Base-by-base conservation (phyloP, 2,888 invertebrate genomes). In the Himalopsyche anomala region DNA sequence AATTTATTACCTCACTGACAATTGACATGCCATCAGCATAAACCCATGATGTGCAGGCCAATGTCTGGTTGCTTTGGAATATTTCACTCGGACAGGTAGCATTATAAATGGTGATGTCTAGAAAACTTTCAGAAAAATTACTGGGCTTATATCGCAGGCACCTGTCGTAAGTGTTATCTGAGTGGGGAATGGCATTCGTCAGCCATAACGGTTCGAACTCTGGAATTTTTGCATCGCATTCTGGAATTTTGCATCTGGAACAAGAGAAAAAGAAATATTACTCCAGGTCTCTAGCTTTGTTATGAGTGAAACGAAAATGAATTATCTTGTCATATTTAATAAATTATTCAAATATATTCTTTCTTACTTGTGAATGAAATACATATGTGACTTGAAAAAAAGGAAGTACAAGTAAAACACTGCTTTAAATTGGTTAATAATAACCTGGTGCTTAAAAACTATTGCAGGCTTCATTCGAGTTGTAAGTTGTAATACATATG, bases 1-100 rank as follows among this genome's bases (percentile, higher is more conserved):
- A 5, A 51, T 51, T 15, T 15, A 19, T 62, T 62, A 96, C 96
- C 92, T 95, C 95, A 89, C 94, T 95, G 0, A 94, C 93, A 88
- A 96, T 94, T 82, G 95, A 95, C 82, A 93, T 91, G 90, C 94
- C 93, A 89, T 94, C 92, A 89, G 94, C 94, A 89, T 62, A 62
- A 12, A 62, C 62, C 62, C 62, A 62, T 0, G 94, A 95, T 42
- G 95, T 90, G 85, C 94, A 91, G 19, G 90, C 90, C 28, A 92
- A 91, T 15, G 55, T 84, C 15, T 74, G 36, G 40, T 56, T 51
- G 40, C 80, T 86, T 45, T 82, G 38, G 51, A 51, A 86, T 19
- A 82, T 9, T 9, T 86, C 82, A 19, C 51, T 42, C 1, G 81
- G 74, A 36, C 86, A 86, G 56, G 62, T n/a, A n/a, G 17, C 62